Conservation (phyloP, 2,888 invertebrate genomes). For the Onchidella celtica region DNA sequence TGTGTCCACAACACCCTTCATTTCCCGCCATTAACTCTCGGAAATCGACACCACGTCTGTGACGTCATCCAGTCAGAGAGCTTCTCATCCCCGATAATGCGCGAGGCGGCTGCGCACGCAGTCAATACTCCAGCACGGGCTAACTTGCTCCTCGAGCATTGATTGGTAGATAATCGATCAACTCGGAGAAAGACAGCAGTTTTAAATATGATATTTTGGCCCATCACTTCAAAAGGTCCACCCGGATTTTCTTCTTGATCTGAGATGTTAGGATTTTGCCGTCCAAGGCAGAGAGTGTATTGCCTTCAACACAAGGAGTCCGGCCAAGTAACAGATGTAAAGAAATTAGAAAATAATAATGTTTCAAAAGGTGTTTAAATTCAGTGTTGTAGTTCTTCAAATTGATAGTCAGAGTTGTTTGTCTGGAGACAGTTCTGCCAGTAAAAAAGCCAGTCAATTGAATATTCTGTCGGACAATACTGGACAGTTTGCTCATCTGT, state of each 20-base stretch:
- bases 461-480: too few relatives aligned
- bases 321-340: too few relatives aligned
- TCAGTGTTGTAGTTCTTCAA: too few relatives aligned
- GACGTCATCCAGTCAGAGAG: constrained; percentile 55
- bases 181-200: constrained; percentile 32
- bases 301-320: too few relatives aligned
- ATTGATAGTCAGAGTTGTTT: too few relatives aligned
- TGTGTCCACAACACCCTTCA: constrained; percentile 32
- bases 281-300: background rate
- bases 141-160: constrained; percentile 31
- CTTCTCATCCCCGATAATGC: constrained; percentile 52
- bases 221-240: constrained; percentile 42
- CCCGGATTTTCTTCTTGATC: background rate
- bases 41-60: constrained; percentile 46
- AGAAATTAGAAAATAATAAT: too few relatives aligned
- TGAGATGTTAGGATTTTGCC: background rate
- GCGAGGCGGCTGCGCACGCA: constrained; percentile 39
- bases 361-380: too few relatives aligned
- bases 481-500: too few relatives aligned
- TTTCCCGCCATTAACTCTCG: constrained; percentile 41
- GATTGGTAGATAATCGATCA: constrained; percentile 32
- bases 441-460: too few relatives aligned
- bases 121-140: constrained; percentile 46
- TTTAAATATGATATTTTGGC: constrained; percentile 47
- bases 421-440: too few relatives aligned